A percentile compares a stretch with the other conserved stretches of the same genome.
phyloP scores from a whole-genome alignment of 2,888 invertebrate genomes.

The Campoplex capitator region DNA sequence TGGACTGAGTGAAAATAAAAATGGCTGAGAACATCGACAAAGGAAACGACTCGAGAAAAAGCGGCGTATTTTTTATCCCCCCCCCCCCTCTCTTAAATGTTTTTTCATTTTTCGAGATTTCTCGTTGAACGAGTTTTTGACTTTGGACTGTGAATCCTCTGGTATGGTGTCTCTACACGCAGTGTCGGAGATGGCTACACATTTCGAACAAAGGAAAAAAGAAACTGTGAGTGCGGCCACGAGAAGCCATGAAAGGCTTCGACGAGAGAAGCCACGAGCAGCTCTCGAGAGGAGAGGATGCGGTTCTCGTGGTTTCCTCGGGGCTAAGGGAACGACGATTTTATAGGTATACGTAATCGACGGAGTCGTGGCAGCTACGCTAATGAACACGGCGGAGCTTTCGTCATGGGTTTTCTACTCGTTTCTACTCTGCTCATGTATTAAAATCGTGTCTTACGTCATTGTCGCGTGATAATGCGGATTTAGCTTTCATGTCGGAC shows the following conservation, averaged over 20 bases:
- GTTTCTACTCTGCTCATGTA: constrained; percentile 43
- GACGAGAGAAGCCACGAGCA: constrained; percentile 43
- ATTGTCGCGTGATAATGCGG: constrained; percentile 57
- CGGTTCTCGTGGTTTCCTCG: constrained; percentile 60
- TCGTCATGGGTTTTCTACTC: constrained; percentile 77
- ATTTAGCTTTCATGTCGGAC: constrained; percentile 17
- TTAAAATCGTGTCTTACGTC: constrained; percentile 56
- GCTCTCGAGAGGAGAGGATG: constrained; percentile 41
- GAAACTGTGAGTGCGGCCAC: neutral
- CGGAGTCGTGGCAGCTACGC: constrained; percentile 45
- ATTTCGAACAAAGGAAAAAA: constrained; percentile 63
- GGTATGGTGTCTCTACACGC: constrained; percentile 25
- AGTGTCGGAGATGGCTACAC: constrained; percentile 3
- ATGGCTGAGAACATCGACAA: neutral
- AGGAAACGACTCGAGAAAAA: neutral
- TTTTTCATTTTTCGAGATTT: constrained; percentile 14
- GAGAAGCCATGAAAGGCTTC: constrained; percentile 40
- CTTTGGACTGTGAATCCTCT: constrained; percentile 52
- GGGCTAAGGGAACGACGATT: constrained; percentile 26
- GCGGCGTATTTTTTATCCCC: neutral
- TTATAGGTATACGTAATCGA: constrained; percentile 24
- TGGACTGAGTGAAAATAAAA: neutral
- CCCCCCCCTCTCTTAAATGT: neutral
- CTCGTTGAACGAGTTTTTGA: constrained; percentile 19
- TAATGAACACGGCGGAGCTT: constrained; percentile 72